These are phyloP conservation scores for Schizotus pectinicornis DNA, from an alignment of 2,888 invertebrate genomes.

Conservation along the genomic window DNA sequence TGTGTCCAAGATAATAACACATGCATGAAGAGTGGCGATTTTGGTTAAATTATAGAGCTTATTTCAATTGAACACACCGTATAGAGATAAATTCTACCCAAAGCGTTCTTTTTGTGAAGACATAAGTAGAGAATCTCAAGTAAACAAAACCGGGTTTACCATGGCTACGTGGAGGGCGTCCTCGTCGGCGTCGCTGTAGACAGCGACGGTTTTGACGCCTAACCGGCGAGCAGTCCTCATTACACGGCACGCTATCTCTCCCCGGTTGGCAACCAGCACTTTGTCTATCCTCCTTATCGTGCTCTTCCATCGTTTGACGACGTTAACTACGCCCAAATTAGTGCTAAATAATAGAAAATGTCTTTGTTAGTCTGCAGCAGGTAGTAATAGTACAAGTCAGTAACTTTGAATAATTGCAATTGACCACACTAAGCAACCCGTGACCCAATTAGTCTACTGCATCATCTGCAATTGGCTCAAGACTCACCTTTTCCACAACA, in stretches of 20 bases:
- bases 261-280: constrained; percentile 94
- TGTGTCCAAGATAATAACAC: too few species aligned
- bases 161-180: constrained; percentile 82
- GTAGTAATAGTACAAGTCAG: neutral
- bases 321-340: neutral
- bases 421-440: too few species aligned
- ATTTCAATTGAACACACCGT: too few species aligned
- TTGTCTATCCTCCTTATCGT: constrained; percentile 65
- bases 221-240: constrained; percentile 85
- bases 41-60: too few species aligned
- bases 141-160: constrained; percentile 57
- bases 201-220: constrained; percentile 91
- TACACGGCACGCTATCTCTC: constrained; percentile 97
- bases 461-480: too few species aligned
- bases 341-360: neutral
- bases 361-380: neutral
- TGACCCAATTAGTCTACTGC: neutral
- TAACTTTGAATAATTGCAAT: too few species aligned
- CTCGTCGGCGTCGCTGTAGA: constrained; percentile 92
- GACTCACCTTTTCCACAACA: neutral
- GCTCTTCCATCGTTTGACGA: constrained; percentile 46
- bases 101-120: neutral
- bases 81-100: too few species aligned
- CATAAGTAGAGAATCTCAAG: neutral
- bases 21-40: too few species aligned